Percentiles rank a stretch among this genome's conserved stretches.
Conservation (phyloP, 1,140 invertebrate genomes). For the Zaprionus lachaisei region DNA sequence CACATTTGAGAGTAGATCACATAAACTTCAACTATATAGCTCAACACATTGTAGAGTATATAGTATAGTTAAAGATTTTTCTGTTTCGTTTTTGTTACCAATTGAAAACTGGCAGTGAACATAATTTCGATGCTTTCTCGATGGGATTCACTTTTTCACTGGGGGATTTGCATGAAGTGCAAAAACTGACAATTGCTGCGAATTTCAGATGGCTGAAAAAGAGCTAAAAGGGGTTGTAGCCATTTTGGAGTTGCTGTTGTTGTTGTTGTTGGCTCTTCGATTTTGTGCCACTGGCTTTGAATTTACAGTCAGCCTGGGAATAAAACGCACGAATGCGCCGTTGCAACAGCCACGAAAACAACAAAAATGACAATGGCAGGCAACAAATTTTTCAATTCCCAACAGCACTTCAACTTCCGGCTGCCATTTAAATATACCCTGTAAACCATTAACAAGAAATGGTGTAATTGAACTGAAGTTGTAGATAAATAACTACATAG, state of each 20-base stretch:
- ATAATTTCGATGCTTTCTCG: slow-evolving; percentile 67
- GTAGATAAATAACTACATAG: too few species aligned
- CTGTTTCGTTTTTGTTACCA: slow-evolving; percentile 7
- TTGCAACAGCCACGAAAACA: slow-evolving; percentile 57
- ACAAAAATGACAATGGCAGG: slow-evolving; percentile 82
- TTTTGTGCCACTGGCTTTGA: slow-evolving; percentile 75
- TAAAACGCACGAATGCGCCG: slow-evolving; percentile 77
- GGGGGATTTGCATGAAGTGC: slow-evolving; percentile 59
- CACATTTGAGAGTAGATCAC: too few species aligned
- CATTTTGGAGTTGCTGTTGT: slow-evolving; percentile 12
- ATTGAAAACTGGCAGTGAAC: slow-evolving; percentile 49
- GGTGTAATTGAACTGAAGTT: too few species aligned
- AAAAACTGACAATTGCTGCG: slow-evolving; percentile 73
- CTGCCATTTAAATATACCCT: slow-evolving; percentile 53
- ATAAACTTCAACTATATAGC: background rate
- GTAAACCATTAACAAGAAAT: too few species aligned
- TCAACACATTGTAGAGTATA: background rate
- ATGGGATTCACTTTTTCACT: slow-evolving; percentile 54
- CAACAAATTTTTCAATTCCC: slow-evolving; percentile 81
- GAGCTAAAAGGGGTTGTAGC: slow-evolving; percentile 18
- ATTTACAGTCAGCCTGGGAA: slow-evolving; percentile 72
- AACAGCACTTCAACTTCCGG: slow-evolving; percentile 79
- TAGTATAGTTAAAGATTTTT: background rate
- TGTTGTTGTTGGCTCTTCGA: slow-evolving; percentile 59
- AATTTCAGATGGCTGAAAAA: slow-evolving; percentile 66